These are phyloP conservation scores for Drosophila leonis DNA, from an alignment of 2,888 invertebrate species.

Conservation along the genomic window DNA sequence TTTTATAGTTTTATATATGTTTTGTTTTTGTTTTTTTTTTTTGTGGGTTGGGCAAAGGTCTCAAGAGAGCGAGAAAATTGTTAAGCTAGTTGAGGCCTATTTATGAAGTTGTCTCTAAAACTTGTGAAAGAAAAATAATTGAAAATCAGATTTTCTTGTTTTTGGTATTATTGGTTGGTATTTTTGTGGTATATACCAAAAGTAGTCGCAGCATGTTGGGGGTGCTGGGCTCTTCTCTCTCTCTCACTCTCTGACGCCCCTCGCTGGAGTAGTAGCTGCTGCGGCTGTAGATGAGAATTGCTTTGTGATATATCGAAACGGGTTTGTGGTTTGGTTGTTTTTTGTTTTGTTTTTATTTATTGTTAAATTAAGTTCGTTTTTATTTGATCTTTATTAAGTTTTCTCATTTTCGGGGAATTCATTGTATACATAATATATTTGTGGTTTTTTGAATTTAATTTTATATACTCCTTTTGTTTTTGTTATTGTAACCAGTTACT, in stretches of 20 bases:
- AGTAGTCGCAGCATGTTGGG: conserved; percentile 11
- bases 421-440: conserved; percentile 75
- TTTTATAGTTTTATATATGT: conserved; percentile 27
- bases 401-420: conserved; percentile 48
- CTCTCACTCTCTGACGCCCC: not conserved
- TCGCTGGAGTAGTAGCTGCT: not conserved
- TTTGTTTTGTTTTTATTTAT: conserved; percentile 29
- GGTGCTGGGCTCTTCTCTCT: not conserved
- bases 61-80: conserved; percentile 57
- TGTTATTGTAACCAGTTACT: conserved; percentile 81
- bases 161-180: not conserved
- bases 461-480: conserved; percentile 64
- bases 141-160: not conserved
- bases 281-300: conserved; percentile 35
- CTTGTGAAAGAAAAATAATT: not conserved
- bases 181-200: conserved; percentile 1
- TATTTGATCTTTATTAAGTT: conserved; percentile 58
- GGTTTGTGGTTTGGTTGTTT: conserved; percentile 39
- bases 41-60: conserved; percentile 35
- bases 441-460: conserved; percentile 51
- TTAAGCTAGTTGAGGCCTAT: conserved; percentile 51
- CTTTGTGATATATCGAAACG: conserved; percentile 70
- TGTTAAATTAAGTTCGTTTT: conserved; percentile 70
- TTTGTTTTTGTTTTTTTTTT: conserved; percentile 16
- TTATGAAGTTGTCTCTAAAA: conserved; percentile 17